phyloP scores from a whole-genome alignment of 2,888 invertebrate species.

The Alcis repandata region DNA sequence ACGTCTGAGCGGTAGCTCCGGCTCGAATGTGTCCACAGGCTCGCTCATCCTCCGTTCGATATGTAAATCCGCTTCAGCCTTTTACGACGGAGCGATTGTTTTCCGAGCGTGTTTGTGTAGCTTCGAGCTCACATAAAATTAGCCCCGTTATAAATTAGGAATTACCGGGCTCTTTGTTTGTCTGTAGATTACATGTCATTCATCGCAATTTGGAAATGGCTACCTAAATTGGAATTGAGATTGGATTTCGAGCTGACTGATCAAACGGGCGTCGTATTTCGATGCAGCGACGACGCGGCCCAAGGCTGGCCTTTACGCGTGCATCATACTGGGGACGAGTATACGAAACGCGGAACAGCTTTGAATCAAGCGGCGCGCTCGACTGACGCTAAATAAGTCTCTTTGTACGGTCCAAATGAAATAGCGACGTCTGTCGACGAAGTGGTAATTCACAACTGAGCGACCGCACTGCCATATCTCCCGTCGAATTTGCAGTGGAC shows the following conservation, averaged over 20 bases:
- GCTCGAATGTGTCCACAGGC: constrained; percentile 41
- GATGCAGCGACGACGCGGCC: constrained; percentile 10
- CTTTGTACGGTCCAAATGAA: not conserved
- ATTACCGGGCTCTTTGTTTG: constrained; percentile 14
- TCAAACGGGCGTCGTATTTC: constrained; percentile 24
- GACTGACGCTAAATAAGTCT: constrained; percentile 1
- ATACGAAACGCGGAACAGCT: not conserved
- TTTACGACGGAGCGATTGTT: constrained; percentile 33
- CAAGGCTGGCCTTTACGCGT: not conserved
- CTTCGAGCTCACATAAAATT: constrained; percentile 22
- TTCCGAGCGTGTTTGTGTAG: constrained; percentile 16
- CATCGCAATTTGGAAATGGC: constrained; percentile 26
- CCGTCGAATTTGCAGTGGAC: not conserved
- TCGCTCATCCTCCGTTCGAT: constrained; percentile 33
- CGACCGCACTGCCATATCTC: not conserved
- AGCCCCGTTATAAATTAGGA: constrained; percentile 26
- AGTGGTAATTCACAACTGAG: not conserved
- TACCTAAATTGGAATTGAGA: constrained; percentile 35
- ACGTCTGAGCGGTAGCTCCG: constrained; percentile 49
- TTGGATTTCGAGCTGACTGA: constrained; percentile 31
- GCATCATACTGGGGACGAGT: not conserved
- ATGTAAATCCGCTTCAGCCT: constrained; percentile 42
- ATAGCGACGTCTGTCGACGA: not conserved
- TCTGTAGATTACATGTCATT: constrained; percentile 22
- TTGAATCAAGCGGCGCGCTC: not conserved